Base-by-base conservation (phyloP, 2,888 invertebrate genomes). In the Tridacna gigas region DNA sequence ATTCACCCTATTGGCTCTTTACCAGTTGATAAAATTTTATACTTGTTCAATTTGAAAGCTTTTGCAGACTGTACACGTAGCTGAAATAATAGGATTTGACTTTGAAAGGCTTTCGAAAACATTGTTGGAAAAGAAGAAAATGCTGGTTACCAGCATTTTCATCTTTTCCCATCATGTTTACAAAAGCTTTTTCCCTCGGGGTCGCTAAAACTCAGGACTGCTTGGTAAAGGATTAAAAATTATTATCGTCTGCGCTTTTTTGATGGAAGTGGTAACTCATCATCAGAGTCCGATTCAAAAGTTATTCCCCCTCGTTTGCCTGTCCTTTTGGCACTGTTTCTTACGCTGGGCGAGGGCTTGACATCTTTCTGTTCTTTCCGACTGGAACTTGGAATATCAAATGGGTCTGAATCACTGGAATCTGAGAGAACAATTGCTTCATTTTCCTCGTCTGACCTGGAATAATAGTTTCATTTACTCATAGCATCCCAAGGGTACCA, bases 221-320 rank as follows among this genome's bases (percentile, higher is more conserved):
- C 25, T 22, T 22, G 22, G 7, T 22, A 56, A 56, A 5, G 1
- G 4, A 3, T 37, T 20, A 7, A 71, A 9, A 26, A 28, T 37
- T 12, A 13, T 66, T 56, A 77, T n/a, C 77, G 66, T 67, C 67
- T 69, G 18, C 77, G 60, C 28, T 81, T 84, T 60, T 69, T 74
- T 12, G 71, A 56, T 11, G 77, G 77, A n/a, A 71, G 25, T 22
- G 84, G 78, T 22, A 84, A 47, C 51, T 84, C 84, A 73, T 84
- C 84, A 79, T 84, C 84, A 20, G 84, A 84, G 22, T 76, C 84
- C 4, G 79, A 79, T 13, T 79, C 79, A 73, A 77, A 83, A 61
- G 74, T 45, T 3, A 84, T 63, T 12, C 84, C 84, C 7, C 84
- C 84, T 26, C 81, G 26, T 51, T 84, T 84, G 22, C 15, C 71